Evolutionary conservation across 2,888 invertebrate genomes (phyloP), one percentile per base, ranked within the genome.

Genomic region (Nephrocerus scutellatus): DNA sequence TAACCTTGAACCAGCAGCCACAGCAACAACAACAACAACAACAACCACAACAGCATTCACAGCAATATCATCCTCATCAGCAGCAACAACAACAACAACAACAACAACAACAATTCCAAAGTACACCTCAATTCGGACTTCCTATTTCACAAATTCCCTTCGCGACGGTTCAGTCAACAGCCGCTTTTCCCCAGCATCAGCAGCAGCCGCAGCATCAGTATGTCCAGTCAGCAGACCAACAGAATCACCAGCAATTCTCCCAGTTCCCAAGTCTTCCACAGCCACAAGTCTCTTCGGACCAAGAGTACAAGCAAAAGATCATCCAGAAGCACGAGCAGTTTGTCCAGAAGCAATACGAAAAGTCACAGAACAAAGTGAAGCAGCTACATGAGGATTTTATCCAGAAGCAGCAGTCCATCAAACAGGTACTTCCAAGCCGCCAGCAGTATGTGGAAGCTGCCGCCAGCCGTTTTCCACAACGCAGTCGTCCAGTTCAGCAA

Each of bases 271-370:
- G 35, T 36, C 36, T 36, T 1, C 45, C 55, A 2, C 57, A 50
- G 13, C 18, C 50, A 5, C 57, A 54, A 25, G n/a, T n/a, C 2
- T 45, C 54, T 1, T 47, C 59, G 2, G 82, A 84, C 50, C 74
- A 83, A 30, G 75, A 79, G 50, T 83, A 84, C 48, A 76, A 82
- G 49, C 80, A 82, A 52, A 74, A 79, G 46, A 74, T 82, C 5
- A 82, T 82, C 43, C 80, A 82, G 50, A 82, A 82, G 54, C 82
- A 82, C 49, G 84, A 84, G 52, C 77, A 84, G 49, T 80, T 84
- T 50, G 76, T 83, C 5, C 84, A 85, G 53, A 84, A 82, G 55
- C 84, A 84, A 54, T 84, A 85, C 51, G 77, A 85, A 50, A 83
- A 83, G 51, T 80, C 83, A 28, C 79, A 84, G 54, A 80, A 82